Percentiles rank a stretch among this genome's conserved stretches.
Conservation (phyloP, 2,113 vertebrate species). For the Trematomus loennbergii region DNA sequence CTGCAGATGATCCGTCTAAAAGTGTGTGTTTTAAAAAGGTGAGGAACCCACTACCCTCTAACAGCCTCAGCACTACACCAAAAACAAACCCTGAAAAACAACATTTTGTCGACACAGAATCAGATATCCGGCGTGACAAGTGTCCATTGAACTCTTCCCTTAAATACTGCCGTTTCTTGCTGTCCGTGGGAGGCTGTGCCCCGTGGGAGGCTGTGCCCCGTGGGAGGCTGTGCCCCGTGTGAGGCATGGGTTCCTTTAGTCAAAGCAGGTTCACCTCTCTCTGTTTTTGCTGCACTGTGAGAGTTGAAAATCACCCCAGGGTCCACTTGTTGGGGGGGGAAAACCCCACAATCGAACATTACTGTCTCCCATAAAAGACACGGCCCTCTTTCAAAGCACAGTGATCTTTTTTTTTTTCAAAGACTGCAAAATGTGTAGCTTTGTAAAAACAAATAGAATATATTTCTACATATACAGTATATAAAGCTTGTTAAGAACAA, state of each 20-base stretch:
- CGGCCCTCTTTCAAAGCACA: constrained; percentile 23
- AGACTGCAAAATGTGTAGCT: constrained; percentile 22
- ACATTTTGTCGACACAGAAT: not conserved
- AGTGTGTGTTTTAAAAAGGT: constrained; percentile 45
- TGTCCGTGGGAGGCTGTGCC: too few species aligned
- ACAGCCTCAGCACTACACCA: constrained; percentile 10
- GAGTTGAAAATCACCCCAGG: constrained; percentile 14
- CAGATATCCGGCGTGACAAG: not conserved
- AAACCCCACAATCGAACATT: constrained; percentile 18
- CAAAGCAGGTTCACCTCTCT: constrained; percentile 37
- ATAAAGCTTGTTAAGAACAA: constrained; percentile 67
- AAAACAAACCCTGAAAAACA: constrained; percentile 27
- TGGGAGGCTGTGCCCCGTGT: not conserved
- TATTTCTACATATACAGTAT: constrained; percentile 68
- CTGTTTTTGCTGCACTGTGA: constrained; percentile 26
- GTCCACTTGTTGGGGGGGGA: constrained; percentile 6
- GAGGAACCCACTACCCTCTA: constrained; percentile 21
- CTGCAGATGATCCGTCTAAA: constrained; percentile 43
- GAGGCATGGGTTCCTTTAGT: constrained; percentile 25
- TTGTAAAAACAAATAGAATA: constrained; percentile 77
- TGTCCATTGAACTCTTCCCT: not conserved
- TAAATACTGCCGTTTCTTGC: not conserved
- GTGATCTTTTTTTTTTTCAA: constrained; percentile 10
- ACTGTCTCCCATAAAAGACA: constrained; percentile 33
- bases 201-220: too few species aligned